phyloP scores from a whole-genome alignment of 2,888 invertebrate species.

The Helobdella robusta region DNA sequence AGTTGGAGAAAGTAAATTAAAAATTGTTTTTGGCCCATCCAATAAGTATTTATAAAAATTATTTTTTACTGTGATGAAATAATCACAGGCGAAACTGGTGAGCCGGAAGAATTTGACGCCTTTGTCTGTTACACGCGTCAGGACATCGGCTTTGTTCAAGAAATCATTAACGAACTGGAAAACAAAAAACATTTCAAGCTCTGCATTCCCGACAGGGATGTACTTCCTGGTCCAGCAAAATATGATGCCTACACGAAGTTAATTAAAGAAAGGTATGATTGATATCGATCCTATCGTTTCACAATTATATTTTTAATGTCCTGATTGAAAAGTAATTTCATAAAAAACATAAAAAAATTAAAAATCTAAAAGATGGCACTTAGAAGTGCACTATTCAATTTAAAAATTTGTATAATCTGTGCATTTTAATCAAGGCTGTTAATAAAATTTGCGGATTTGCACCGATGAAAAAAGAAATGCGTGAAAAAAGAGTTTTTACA shows the following conservation, averaged over 20 bases:
- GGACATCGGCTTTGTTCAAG: slow-evolving; percentile 41
- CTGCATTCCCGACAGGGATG: slow-evolving; percentile 42
- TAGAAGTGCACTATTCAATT: too few species aligned
- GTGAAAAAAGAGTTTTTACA: too few species aligned
- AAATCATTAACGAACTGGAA: slow-evolving; percentile 40
- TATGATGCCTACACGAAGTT: slow-evolving; percentile 40
- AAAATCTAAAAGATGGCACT: too few species aligned
- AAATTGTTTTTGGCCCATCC: neutral
- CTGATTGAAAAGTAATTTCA: neutral
- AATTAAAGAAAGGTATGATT: slow-evolving; percentile 43
- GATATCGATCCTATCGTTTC: neutral
- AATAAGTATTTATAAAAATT: neutral
- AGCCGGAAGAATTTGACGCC: slow-evolving; percentile 41
- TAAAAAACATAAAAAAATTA: too few species aligned
- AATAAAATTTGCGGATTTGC: too few species aligned
- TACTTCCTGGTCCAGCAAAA: slow-evolving; percentile 40
- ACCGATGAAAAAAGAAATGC: too few species aligned
- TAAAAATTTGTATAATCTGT: too few species aligned
- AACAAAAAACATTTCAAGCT: slow-evolving; percentile 38
- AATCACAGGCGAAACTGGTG: slow-evolving; percentile 36
- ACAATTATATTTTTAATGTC: neutral
- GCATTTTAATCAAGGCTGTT: too few species aligned
- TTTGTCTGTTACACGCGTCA: slow-evolving; percentile 42
- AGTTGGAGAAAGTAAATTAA: slow-evolving; percentile 15
- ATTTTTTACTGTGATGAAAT: slow-evolving; percentile 1